Conservation (phyloP, 2,113 vertebrate genomes). For the Colossoma macropomum region DNA sequence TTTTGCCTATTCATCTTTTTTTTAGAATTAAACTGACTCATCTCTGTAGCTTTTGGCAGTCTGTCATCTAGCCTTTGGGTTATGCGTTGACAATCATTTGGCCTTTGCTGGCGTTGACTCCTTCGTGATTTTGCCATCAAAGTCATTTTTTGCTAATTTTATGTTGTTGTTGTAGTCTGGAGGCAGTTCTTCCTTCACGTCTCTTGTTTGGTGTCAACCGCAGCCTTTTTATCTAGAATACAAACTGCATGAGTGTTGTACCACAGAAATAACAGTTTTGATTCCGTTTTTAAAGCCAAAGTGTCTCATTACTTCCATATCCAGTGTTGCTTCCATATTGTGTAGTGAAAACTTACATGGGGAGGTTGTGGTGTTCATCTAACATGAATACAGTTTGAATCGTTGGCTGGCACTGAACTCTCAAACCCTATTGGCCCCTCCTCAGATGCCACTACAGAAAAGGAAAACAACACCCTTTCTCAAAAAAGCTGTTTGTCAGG, state of each 20-base stretch:
- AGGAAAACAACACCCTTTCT: background rate
- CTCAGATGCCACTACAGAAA: conserved; percentile 6
- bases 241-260: background rate
- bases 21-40: background rate
- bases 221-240: background rate
- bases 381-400: background rate
- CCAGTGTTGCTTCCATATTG: background rate
- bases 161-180: background rate
- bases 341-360: background rate
- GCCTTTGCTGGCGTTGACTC: background rate
- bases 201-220: background rate
- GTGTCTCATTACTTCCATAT: background rate
- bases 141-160: background rate
- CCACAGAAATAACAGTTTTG: too few species aligned
- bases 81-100: background rate
- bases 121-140: background rate
- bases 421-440: background rate
- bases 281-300: too few species aligned
- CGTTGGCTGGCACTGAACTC: background rate
- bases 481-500: conserved; percentile 3
- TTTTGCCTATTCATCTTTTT: background rate
- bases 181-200: background rate
- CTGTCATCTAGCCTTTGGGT: background rate
- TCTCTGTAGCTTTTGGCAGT: background rate
- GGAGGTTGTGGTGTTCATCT: background rate